phyloP scores from a whole-genome alignment of 2,888 invertebrate species.

The Plebejus anna region DNA sequence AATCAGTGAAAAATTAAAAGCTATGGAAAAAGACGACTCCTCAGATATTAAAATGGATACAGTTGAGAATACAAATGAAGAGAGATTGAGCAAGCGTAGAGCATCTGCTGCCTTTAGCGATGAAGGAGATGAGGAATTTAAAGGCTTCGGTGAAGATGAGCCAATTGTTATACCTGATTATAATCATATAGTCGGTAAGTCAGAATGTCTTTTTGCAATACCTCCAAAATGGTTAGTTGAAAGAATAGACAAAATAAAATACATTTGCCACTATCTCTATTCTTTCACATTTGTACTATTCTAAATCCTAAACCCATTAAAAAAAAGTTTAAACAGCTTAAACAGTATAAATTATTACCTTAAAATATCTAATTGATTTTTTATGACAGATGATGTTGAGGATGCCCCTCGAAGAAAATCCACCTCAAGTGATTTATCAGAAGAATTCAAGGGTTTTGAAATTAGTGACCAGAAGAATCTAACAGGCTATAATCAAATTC shows the following conservation, averaged over 20 bases:
- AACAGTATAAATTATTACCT: background rate
- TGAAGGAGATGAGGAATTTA: conserved; percentile 54
- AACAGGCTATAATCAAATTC: conserved; percentile 53
- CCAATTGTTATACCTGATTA: conserved; percentile 50
- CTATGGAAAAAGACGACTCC: conserved; percentile 31
- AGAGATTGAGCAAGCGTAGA: conserved; percentile 58
- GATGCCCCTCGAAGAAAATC: conserved; percentile 63
- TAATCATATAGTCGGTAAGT: conserved; percentile 57
- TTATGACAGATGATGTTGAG: conserved; percentile 45
- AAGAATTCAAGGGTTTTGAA: conserved; percentile 61
- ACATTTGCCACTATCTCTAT: too few species aligned
- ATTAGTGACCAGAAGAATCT: conserved; percentile 46
- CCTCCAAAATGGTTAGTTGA: too few species aligned
- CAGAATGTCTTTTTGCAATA: too few species aligned
- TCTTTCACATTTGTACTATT: background rate
- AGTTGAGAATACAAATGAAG: conserved; percentile 31
- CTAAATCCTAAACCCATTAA: too few species aligned
- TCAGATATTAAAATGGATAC: conserved; percentile 33
- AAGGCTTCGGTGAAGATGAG: conserved; percentile 58
- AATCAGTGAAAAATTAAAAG: conserved; percentile 21
- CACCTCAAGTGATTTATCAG: conserved; percentile 52
- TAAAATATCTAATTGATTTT: conserved; percentile 1
- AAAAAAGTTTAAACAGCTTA: background rate
- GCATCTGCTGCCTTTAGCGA: conserved; percentile 65
- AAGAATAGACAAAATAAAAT: too few species aligned